Percentiles rank a stretch among this genome's conserved stretches.
Conservation (phyloP, 2,113 vertebrate genomes). For the Pelvicachromis taeniatus region DNA sequence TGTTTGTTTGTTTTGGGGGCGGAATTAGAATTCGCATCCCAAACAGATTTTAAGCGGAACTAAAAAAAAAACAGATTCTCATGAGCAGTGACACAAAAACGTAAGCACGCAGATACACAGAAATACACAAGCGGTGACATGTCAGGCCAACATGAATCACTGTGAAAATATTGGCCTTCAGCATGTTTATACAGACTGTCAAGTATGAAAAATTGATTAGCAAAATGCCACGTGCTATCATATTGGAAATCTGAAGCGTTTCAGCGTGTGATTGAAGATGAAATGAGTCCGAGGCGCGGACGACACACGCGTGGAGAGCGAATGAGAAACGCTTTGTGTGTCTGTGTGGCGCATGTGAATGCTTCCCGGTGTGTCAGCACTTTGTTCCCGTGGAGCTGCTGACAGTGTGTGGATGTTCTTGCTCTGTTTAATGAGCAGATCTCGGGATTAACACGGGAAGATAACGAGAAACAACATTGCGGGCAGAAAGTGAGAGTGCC, state of each 20-base stretch:
- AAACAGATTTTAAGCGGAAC: not conserved
- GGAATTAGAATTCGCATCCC: not conserved
- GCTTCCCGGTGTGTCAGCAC: not conserved
- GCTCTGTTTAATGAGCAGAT: conserved; percentile 48
- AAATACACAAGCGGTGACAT: not conserved
- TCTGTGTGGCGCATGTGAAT: not conserved
- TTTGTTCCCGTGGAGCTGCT: conserved; percentile 38
- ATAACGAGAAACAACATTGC: conserved; percentile 36
- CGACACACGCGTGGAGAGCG: not conserved
- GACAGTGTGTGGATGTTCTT: conserved; percentile 50
- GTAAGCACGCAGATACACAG: not conserved
- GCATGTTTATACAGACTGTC: not conserved
- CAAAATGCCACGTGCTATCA: conserved; percentile 14
- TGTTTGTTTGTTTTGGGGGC: not conserved
- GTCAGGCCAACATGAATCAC: not conserved
- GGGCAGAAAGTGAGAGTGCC: not conserved
- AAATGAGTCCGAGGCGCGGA: not conserved
- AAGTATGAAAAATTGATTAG: conserved; percentile 38
- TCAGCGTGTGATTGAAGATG: not conserved
- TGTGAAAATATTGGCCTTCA: not conserved
- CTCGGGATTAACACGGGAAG: conserved; percentile 34
- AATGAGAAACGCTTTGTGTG: not conserved
- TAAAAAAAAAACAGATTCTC: not conserved
- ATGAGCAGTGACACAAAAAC: not conserved
- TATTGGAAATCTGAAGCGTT: conserved; percentile 5